phyloP scores from a whole-genome alignment of 1,140 invertebrate genomes.

The Steinernema feltiae region DNA sequence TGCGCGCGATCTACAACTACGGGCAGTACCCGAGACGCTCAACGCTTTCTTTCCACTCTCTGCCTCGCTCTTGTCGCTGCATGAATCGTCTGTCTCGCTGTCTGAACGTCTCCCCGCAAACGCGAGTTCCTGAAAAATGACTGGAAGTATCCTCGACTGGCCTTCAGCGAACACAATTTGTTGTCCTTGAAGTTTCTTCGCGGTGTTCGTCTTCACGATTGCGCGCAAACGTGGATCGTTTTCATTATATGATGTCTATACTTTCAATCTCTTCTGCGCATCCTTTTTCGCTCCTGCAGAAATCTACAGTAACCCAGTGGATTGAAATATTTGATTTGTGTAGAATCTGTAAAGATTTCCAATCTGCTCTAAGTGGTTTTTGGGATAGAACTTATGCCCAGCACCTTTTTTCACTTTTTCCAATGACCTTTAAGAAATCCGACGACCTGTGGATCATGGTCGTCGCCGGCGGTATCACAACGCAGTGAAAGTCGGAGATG shows the following conservation, averaged over 20 bases:
- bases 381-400: no score
- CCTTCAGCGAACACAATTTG: slow-evolving; percentile 11
- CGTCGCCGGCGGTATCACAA: neutral
- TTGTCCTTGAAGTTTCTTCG: slow-evolving; percentile 13
- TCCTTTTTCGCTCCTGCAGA: neutral
- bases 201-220: slow-evolving; percentile 5
- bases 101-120: slow-evolving; percentile 10
- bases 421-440: neutral
- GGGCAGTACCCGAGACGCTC: slow-evolving; percentile 13
- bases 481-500: neutral
- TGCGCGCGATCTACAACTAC: slow-evolving; percentile 12
- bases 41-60: neutral
- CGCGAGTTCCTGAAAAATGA: slow-evolving; percentile 5
- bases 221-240: slow-evolving; percentile 13
- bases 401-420: neutral
- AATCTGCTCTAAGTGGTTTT: no score
- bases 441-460: neutral
- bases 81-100: slow-evolving; percentile 4
- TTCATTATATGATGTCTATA: neutral
- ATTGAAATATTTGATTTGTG: no score
- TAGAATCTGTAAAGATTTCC: no score
- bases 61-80: neutral
- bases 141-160: slow-evolving; percentile 4
- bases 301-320: no score
- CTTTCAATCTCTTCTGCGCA: neutral